Evolutionary conservation across 1,140 invertebrate genomes (phyloP), one percentile per base, ranked within the genome.

Genomic region (Schlechtendalia chinensis): DNA sequence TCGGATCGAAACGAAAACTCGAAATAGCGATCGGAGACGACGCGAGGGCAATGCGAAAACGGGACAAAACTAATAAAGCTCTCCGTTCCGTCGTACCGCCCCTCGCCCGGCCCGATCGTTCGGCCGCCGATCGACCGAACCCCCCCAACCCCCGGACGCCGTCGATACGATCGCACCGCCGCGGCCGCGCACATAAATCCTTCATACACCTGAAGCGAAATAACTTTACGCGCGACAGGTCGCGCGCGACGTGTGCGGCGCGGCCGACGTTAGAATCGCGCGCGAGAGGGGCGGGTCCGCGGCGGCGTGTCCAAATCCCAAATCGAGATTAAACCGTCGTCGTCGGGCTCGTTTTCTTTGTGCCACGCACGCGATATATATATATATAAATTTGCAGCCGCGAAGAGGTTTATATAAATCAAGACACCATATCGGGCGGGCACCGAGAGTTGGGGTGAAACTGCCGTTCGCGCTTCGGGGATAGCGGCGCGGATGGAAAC

Each of bases 401-500:
- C 72, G 47, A 75, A 77, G 58, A 61, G 75, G 75, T 79, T 61
- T 79, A 79, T 79, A 79, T 79, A 79, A 79, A 79, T 79, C 75
- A 79, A 61, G 58, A 63, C 56, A 50, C 39, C 75, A 54, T 72
- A 54, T 72, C 69, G 69, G 27, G 47, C 47, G 58, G 3, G 58
- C 12, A 5, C 1, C 53, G 16, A n/a, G 39, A 67, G 65, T 67
- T 67, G 32, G 65, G 65, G 65, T 67, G 65, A 67, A 67, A 22
- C 14, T 45, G 12, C 63, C 65, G n/a, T 5, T 4, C 11, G 24
- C n/a, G 32, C 3, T 4, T 19, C 16, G 17, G 27, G 27, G 16
- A 39, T 39, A 59, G 5, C 32, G 47, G 1, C n/a, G 63, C 19
- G 17, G 69, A 22, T 17, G 24, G 67, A 71, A 67, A 71, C 24